Percentiles rank a stretch among this genome's conserved stretches.
phyloP scores from a whole-genome alignment of 2,797 vertebrate genomes.

The Pangasius djambal region DNA sequence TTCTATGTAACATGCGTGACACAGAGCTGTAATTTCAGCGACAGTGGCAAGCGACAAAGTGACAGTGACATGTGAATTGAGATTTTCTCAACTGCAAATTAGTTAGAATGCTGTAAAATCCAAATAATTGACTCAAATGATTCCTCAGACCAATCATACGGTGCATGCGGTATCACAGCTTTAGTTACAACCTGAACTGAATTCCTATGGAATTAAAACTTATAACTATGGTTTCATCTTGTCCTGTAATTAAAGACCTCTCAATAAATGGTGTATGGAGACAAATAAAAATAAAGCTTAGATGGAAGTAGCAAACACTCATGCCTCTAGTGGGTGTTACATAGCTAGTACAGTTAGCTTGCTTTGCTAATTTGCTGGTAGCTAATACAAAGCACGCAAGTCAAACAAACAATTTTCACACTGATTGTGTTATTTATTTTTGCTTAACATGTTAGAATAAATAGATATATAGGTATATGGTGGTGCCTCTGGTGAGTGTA shows the following conservation, averaged over 20 bases:
- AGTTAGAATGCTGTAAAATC: neutral
- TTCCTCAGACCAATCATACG: neutral
- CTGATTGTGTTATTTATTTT: neutral
- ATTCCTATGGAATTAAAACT: neutral
- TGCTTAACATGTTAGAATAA: neutral
- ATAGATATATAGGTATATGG: neutral
- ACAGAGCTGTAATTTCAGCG: neutral
- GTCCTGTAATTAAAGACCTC: too few species aligned
- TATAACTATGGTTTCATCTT: neutral
- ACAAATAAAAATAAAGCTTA: neutral
- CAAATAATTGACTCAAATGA: neutral
- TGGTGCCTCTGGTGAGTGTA: neutral
- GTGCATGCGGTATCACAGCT: neutral
- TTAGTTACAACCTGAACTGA: neutral
- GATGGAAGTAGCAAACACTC: neutral
- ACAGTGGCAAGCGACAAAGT: neutral
- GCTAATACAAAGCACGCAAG: neutral
- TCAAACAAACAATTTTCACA: neutral
- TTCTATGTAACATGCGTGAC: neutral
- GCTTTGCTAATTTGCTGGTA: neutral
- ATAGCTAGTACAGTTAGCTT: neutral
- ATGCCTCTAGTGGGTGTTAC: neutral
- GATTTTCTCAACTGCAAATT: neutral
- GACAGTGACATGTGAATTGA: neutral
- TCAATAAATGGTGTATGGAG: neutral